These are phyloP conservation scores for Synanceia verrucosa DNA, from an alignment of 2,797 vertebrate genomes.

Conservation along the genomic window DNA sequence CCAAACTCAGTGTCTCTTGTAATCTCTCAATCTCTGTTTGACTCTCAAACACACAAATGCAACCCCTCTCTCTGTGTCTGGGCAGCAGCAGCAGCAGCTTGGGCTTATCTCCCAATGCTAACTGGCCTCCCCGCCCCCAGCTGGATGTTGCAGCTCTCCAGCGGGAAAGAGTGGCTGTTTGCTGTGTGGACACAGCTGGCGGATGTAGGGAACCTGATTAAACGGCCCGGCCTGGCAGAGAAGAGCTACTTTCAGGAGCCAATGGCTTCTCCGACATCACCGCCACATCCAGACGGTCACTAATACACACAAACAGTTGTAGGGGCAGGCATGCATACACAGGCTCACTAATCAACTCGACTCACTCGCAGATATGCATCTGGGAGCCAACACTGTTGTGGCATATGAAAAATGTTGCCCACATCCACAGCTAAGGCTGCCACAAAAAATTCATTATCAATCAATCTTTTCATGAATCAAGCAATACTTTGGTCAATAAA, in stretches of 20 bases:
- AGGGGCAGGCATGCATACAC: constrained; percentile 44
- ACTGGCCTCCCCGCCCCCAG: constrained; percentile 50
- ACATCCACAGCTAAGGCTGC: background rate
- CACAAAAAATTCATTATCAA: constrained; percentile 7
- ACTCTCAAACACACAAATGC: constrained; percentile 61
- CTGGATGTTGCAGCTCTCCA: constrained; percentile 66
- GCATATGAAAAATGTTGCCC: constrained; percentile 17
- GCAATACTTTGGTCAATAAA: constrained; percentile 1
- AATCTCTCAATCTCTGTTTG: constrained; percentile 69
- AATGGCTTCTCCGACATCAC: constrained; percentile 48
- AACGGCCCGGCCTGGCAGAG: constrained; percentile 63
- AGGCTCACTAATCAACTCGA: constrained; percentile 34
- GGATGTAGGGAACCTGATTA: constrained; percentile 79
- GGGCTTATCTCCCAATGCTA: constrained; percentile 66
- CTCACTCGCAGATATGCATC: constrained; percentile 31
- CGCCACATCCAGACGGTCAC: constrained; percentile 50
- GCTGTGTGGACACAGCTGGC: constrained; percentile 83
- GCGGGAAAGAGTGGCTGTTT: constrained; percentile 68
- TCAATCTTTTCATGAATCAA: background rate
- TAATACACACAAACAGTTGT: constrained; percentile 60
- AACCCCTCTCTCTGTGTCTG: constrained; percentile 55
- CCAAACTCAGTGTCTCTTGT: constrained; percentile 52
- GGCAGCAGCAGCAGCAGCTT: constrained; percentile 58
- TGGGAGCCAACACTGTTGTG: constrained; percentile 19
- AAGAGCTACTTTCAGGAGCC: constrained; percentile 71